phyloP scores from a whole-genome alignment of 1,140 invertebrate genomes.

The Drepana arcuata region DNA sequence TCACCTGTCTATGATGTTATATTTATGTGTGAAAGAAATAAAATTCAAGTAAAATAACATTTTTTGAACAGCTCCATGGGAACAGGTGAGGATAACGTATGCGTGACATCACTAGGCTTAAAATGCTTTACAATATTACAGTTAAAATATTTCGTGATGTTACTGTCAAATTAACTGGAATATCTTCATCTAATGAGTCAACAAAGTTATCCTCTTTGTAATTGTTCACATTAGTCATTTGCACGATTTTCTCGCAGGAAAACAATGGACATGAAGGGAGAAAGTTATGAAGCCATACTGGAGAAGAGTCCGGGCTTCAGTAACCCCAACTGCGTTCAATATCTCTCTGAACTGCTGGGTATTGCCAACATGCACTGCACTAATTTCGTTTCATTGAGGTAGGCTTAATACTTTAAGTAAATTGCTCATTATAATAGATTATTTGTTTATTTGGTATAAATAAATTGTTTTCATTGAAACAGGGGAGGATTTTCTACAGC shows the following conservation, averaged over 20 bases:
- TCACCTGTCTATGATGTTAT: constrained; percentile 62
- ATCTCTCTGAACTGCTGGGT: constrained; percentile 81
- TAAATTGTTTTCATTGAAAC: constrained; percentile 25
- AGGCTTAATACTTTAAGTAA: constrained; percentile 25
- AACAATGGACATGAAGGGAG: constrained; percentile 84
- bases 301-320: constrained; percentile 89
- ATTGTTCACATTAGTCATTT: constrained; percentile 8
- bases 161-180: constrained; percentile 19
- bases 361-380: constrained; percentile 80
- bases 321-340: constrained; percentile 90
- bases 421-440: constrained; percentile 10
- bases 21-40: constrained; percentile 66
- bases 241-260: constrained; percentile 75
- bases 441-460: constrained; percentile 8
- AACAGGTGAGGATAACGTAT: constrained; percentile 67
- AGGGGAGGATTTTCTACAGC: constrained; percentile 83
- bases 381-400: constrained; percentile 84
- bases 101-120: constrained; percentile 56
- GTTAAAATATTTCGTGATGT: constrained; percentile 25
- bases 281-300: constrained; percentile 87
- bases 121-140: constrained; percentile 38
- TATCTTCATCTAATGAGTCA: constrained; percentile 29
- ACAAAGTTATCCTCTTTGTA: constrained; percentile 8
- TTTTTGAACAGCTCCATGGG: constrained; percentile 69
- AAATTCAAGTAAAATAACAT: constrained; percentile 63